phyloP scores from a whole-genome alignment of 1,140 invertebrate species.

The Leptestheria dahalacensis region DNA sequence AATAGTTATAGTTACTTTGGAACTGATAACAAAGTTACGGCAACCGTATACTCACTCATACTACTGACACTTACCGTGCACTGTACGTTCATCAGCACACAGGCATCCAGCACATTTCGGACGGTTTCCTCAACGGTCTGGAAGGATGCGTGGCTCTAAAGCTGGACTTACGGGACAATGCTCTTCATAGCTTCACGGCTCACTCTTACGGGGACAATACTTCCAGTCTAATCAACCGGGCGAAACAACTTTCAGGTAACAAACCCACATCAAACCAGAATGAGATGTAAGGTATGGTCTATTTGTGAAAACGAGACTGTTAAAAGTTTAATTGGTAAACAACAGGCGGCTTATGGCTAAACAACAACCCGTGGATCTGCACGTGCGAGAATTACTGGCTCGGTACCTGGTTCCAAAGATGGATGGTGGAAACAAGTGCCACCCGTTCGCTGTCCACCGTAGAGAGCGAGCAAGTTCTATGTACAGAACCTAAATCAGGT shows the following conservation, averaged over 20 bases:
- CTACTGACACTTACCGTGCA: too few relatives aligned
- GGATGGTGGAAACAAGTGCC: constrained; percentile 8
- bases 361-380: constrained; percentile 27
- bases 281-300: too few relatives aligned
- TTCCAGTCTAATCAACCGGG: constrained; percentile 17
- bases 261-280: too few relatives aligned
- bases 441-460: background rate
- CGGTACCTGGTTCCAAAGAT: constrained; percentile 3
- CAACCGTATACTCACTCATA: too few relatives aligned
- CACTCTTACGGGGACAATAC: constrained; percentile 19
- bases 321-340: constrained; percentile 1
- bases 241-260: constrained; percentile 8
- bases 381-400: constrained; percentile 23
- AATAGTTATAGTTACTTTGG: background rate
- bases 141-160: constrained; percentile 20
- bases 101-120: constrained; percentile 18
- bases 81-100: constrained; percentile 16
- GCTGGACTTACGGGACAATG: constrained; percentile 20
- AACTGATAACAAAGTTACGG: too few relatives aligned
- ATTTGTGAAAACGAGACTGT: too few relatives aligned
- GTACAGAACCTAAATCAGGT: background rate
- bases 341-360: constrained; percentile 26
- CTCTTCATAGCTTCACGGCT: constrained; percentile 19
- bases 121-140: constrained; percentile 20
- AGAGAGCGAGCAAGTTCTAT: background rate